Percentiles rank a stretch among this genome's conserved stretches.
Evolutionary conservation across 2,888 invertebrate genomes (phyloP).

Genomic region (Biston stratarius): DNA sequence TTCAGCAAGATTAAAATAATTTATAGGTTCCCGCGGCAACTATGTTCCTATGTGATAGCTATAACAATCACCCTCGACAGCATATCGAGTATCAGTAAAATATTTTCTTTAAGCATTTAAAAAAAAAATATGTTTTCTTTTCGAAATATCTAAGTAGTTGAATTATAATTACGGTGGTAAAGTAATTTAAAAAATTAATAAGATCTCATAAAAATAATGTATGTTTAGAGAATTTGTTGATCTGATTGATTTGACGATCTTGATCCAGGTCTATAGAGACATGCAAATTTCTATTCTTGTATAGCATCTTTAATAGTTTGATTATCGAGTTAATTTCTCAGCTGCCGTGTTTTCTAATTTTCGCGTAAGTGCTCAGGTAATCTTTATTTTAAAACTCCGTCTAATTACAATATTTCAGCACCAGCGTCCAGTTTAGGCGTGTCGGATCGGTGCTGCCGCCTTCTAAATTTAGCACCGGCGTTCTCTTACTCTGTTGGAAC

Average conservation of each 20-base stretch:
- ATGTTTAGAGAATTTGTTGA: too few species aligned
- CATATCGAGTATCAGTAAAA: too few species aligned
- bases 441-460: conserved; percentile 51
- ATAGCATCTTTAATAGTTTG: neutral
- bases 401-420: conserved; percentile 54
- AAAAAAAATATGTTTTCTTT: too few species aligned
- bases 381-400: conserved; percentile 38
- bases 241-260: too few species aligned
- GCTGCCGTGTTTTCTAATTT: neutral
- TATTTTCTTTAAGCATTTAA: too few species aligned
- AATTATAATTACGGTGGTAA: too few species aligned
- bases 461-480: conserved; percentile 69
- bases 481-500: conserved; percentile 54
- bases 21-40: too few species aligned
- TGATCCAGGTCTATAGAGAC: neutral
- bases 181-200: too few species aligned
- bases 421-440: conserved; percentile 63
- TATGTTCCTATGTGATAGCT: too few species aligned
- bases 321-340: neutral
- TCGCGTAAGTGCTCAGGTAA: conserved; percentile 31
- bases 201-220: too few species aligned
- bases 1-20: neutral
- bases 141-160: too few species aligned
- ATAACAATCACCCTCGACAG: too few species aligned
- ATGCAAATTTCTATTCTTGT: neutral